Base-by-base conservation (phyloP, 2,113 vertebrate genomes). In the Neolamprologus brichardi region DNA sequence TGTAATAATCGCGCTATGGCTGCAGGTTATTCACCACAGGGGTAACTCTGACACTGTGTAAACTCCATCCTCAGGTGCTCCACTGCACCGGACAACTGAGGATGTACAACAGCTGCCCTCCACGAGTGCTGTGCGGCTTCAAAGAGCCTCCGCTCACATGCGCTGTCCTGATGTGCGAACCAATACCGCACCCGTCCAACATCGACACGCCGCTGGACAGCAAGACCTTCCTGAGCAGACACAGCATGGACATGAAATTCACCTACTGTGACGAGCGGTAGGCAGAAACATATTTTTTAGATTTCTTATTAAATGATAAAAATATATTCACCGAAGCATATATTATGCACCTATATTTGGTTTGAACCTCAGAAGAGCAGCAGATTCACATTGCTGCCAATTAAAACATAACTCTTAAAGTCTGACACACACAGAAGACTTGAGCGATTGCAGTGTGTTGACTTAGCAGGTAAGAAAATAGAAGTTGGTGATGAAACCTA, bases 211-310 rank as follows among this genome's bases (percentile, higher is more conserved):
- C 98, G 2, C 94, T 99, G 91, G 98, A 99, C 96, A 98, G 98
- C 96, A 98, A 96, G 95, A 98, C 98, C 30, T 99, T 99, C 94
- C 96, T 99, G 87, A 99, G 98, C 93, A 96, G 98, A 87, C 99
- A 99, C 87, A 98, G 98, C 96, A 99, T 99, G 99, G 99, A 99
- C 96, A 99, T 99, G 99, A 99, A 99, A 94, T 99, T 99, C 94
- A 99, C 98, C 87, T 99, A 99, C 94, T 99, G 98, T 4, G 99
- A 99, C 46, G 98, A 99, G 89, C 98, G 98, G 99, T 99, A 93
- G 77, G 46, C 32, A 18, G 7, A 51, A 23, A 1, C 3, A 14
- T 6, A 14, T 37, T 7, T 9, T 70, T 72, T 72, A 10, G 8
- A 44, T 44, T 72, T 72, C 2, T 25, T 17, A 25, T 44, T 72